Evolutionary conservation across 2,797 vertebrate species (phyloP), one percentile per base, ranked within the genome.

Genomic region (Falco rusticolus): DNA sequence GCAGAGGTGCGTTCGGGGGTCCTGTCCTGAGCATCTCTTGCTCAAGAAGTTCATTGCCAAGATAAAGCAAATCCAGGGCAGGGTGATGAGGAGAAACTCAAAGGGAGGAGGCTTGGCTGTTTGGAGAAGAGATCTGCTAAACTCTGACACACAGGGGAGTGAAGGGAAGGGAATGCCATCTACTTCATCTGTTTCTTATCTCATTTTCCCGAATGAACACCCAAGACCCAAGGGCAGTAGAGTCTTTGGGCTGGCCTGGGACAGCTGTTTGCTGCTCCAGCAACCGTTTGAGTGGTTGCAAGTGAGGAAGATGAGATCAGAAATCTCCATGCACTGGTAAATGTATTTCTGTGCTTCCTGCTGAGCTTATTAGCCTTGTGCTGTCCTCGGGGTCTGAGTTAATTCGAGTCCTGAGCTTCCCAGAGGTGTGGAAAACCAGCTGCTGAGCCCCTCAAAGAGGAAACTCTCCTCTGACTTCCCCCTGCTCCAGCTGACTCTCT

Each of bases 1-100:
- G 59, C 59, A 45, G 71, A 33, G 39, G 11, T 16, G 60, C 0
- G 0, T 22, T 39, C 0, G 4, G 51, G 54, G n/a, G 34, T 56
- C 59, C 45, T 16, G 11, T 64, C 29, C 25, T 1, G 19, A 4
- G 45, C 2, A 21, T 7, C 50, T 19, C n/a, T 25, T 18, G 43
- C 66, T 39, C 37, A 5, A 5, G 16, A 59, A 10, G 8, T 25
- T 68, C 34, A 6, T 29, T 16, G 45, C 24, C 50, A 39, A 54
- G 63, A 4, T 6, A 9, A 51, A 64, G 43, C 41, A 50, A 56
- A 8, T 1, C 43, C 31, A 16, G 78, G 31, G 45, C 45, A 57
- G 41, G 50, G 10, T 29, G 2, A 24, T 3, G 8, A 64, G 39
- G 48, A 10, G 25, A 33, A 4, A 33, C 14, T 47, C 50, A 15